Evolutionary conservation across 2,797 vertebrate species (phyloP), one percentile per base, ranked within the genome.

Genomic region (Natrix natrix): DNA sequence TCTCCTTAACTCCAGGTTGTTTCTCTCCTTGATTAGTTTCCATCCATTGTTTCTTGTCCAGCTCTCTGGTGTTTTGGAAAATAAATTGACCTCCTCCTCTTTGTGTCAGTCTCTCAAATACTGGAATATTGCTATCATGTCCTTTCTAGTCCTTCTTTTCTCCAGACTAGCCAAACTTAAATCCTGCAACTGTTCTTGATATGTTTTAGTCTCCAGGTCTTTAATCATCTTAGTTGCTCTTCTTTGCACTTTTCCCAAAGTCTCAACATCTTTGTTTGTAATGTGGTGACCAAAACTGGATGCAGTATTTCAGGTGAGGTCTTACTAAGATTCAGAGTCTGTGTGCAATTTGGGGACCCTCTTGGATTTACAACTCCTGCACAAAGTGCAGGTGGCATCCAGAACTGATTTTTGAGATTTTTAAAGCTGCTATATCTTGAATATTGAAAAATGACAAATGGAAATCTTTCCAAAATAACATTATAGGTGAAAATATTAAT

Each of bases 381-480:
- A 12, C 5, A 10, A 48, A 24, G 20, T 24, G 74, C 74, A 83
- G 37, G 8, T 22, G 11, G 37, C 37, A 43, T 10, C 74, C 37
- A 48, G 20, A 10, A 10, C 37, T 5, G 10, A 83, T 56, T 74
- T 91, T 69, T 86, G 87, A 56, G 26, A 91, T 26, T 26, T 24
- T 83, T 89, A 37, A 89, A 91, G 57, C 87, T 55, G 24, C 52
- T 63, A 11, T 63, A 83, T 78, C 60, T 78, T 89, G 57, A 87
- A 93, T 94, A n/a, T 43, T 93, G 92, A 96, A 91, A 74, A 95
- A 92, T 91, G 60, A 92, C 93, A 92, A 90, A 83, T 95, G 93
- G 89, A 93, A 96, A 95, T 59, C n/a, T 91, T 86, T 95, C 95
- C 95, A 95, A 94, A 91, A 91, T 24, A 95, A 94, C 92, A 94